These are phyloP conservation scores for Erithacus rubecula DNA, from an alignment of 2,797 vertebrate genomes.

Conservation along the genomic window DNA sequence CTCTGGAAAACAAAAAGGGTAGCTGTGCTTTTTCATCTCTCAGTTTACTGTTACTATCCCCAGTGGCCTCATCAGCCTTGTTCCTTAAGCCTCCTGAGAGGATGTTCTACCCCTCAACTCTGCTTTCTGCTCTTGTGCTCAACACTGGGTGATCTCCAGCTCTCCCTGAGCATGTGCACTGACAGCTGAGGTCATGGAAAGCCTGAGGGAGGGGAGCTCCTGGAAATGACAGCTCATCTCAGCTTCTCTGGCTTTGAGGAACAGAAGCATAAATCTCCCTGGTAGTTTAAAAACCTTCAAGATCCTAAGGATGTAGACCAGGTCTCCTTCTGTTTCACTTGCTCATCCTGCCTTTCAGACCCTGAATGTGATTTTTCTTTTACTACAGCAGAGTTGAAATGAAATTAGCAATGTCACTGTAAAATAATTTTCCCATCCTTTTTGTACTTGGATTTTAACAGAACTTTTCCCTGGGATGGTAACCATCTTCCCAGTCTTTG, in stretches of 20 bases:
- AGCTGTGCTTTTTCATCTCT: not conserved
- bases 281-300: not conserved
- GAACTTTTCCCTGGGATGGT: not conserved
- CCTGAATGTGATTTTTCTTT: not conserved
- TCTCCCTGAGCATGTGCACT: fast-evolving
- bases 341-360: not conserved
- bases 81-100: not conserved
- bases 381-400: not conserved
- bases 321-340: not conserved
- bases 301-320: not conserved
- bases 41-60: not conserved
- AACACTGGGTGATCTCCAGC: not conserved
- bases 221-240: not conserved
- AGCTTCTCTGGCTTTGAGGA: not conserved
- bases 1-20: not conserved
- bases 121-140: not conserved
- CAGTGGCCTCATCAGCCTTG: not conserved
- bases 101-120: not conserved
- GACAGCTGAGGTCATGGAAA: not conserved
- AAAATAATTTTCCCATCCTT: not conserved
- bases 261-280: not conserved
- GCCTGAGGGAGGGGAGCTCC: not conserved
- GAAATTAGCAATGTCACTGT: not conserved
- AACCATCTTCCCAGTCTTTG: not conserved
- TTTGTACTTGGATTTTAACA: not conserved